Percentiles rank a stretch among this genome's conserved stretches.
Conservation (phyloP, 1,140 invertebrate species). For the Drosophila repleta region DNA sequence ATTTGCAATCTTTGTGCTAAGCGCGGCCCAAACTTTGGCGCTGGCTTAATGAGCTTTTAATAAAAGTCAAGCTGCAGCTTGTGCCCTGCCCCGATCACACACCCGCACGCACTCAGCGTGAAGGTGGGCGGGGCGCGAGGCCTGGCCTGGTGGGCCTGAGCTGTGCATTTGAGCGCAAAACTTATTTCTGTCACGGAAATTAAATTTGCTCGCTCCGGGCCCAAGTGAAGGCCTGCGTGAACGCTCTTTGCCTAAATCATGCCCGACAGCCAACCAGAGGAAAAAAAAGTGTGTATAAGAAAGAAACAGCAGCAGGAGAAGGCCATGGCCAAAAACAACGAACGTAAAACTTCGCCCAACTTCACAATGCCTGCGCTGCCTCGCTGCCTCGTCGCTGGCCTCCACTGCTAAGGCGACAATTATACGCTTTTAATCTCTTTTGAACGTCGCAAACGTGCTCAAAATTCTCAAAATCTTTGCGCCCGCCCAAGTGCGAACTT, state of each 20-base stretch:
- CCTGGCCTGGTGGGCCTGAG: too few relatives aligned
- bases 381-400: not conserved
- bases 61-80: constrained; percentile 72
- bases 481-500: constrained; percentile 32
- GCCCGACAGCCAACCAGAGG: constrained; percentile 60
- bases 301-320: too few relatives aligned
- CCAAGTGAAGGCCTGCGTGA: constrained; percentile 50
- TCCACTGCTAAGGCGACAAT: constrained; percentile 77
- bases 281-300: not conserved
- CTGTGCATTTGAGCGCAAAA: constrained; percentile 81
- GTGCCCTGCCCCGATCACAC: constrained; percentile 19
- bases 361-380: constrained; percentile 33
- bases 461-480: constrained; percentile 78
- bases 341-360: constrained; percentile 67
- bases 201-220: constrained; percentile 76
- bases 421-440: constrained; percentile 83
- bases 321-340: constrained; percentile 39
- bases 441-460: constrained; percentile 81
- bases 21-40: constrained; percentile 60
- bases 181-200: constrained; percentile 83
- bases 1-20: constrained; percentile 36
- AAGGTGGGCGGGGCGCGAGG: not conserved
- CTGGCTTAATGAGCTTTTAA: constrained; percentile 79
- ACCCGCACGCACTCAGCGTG: constrained; percentile 25
- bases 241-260: constrained; percentile 80